phyloP scores from a whole-genome alignment of 2,113 vertebrate genomes.

The Ellobius talpinus region DNA sequence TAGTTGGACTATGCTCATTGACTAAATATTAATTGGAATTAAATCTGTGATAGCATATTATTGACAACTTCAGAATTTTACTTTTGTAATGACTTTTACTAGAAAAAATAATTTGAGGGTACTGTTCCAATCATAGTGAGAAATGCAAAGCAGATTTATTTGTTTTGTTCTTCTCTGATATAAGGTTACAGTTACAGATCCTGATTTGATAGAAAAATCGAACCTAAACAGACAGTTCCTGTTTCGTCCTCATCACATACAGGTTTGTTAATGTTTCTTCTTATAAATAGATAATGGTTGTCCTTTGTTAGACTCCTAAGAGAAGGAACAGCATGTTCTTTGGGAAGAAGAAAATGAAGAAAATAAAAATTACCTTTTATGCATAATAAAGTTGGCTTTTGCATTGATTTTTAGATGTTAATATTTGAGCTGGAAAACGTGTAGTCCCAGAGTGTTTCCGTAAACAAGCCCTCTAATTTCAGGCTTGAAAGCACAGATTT shows the following conservation, averaged over 20 bases:
- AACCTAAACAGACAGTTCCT: conserved; percentile 99
- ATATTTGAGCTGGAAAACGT: conserved; percentile 38
- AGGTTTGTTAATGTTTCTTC: conserved; percentile 87
- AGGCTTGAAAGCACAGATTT: conserved; percentile 17
- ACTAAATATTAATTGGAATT: conserved; percentile 22
- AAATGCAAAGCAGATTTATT: conserved; percentile 46
- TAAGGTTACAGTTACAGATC: conserved; percentile 97
- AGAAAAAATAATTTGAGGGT: conserved; percentile 23
- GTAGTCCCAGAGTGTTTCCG: background rate
- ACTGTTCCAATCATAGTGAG: conserved; percentile 5
- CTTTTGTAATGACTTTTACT: background rate
- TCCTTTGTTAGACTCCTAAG: conserved; percentile 21
- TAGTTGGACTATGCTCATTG: background rate
- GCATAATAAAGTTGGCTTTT: conserved; percentile 26
- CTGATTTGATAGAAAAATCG: conserved; percentile 99
- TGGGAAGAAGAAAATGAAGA: background rate
- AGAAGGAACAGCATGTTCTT: background rate
- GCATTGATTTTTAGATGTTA: conserved; percentile 5
- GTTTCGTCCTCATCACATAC: conserved; percentile 97
- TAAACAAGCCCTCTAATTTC: conserved; percentile 1
- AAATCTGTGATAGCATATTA: conserved; percentile 17
- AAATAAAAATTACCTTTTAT: conserved; percentile 42
- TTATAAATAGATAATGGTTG: conserved; percentile 16
- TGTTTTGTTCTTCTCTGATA: conserved; percentile 65
- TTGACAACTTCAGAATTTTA: background rate